Evolutionary conservation across 2,888 invertebrate genomes (phyloP), one percentile per base, ranked within the genome.

Genomic region (Ochropleura leucogaster): DNA sequence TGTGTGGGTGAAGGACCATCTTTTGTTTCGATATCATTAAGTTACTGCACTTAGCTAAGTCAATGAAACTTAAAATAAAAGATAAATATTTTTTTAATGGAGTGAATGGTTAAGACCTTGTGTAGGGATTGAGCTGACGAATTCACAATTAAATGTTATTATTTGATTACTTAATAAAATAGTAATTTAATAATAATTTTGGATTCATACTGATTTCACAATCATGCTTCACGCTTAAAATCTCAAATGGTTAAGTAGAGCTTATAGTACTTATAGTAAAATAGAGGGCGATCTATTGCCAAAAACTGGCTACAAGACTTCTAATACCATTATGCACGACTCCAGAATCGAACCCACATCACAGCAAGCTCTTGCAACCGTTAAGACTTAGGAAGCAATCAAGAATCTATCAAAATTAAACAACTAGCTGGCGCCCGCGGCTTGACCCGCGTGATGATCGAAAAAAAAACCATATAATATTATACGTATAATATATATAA

Each of bases 31-130:
- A 4, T 55, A 30, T 30, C 8, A 12, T 57, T 63, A 18, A 64
- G 46, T 53, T 14, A 64, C 2, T 47, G 70, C n/a, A 57, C 42
- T 60, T 65, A 30, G 30, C 6, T 55, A 14, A 60, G 9, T 18
- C 40, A 57, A 64, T 40, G 6, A 46, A n/a, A 18, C 18, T n/a
- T 20, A 1, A 55, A 55, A 20, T 49, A 63, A 18, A 40, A 47
- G 1, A 16, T 46, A 44, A 65, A 63, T 40, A 6, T 7, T 3
- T 7, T 7, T 8, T 42, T 12, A 72, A 30, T n/a, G 0, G 40
- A 53, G 60, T 76, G 44, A 67, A 30, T 72, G 66, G 12, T 51
- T 16, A 8, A 18, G 30, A 74, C 79, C 78, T 74, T 79, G 78
- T 5, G 9, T 49, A 79, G 78, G 79, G 78, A 68, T 73, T 78